These are phyloP conservation scores for Amphiduros pacificus DNA, from an alignment of 2,888 invertebrate genomes.

Conservation along the genomic window DNA sequence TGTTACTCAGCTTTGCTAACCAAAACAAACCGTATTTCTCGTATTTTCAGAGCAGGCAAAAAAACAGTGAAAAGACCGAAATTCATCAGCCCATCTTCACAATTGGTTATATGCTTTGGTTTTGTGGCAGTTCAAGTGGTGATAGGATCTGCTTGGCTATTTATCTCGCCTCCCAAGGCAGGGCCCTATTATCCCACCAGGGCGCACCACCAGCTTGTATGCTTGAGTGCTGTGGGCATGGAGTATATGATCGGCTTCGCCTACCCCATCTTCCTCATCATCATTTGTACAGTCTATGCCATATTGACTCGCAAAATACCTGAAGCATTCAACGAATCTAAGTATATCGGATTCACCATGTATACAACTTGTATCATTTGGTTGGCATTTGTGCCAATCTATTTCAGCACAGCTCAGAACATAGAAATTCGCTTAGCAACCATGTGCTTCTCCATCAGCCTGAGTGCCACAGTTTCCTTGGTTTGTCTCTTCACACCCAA, in stretches of 20 bases:
- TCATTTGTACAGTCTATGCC: constrained; percentile 66
- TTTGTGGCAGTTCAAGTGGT: constrained; percentile 62
- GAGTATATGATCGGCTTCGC: constrained; percentile 67
- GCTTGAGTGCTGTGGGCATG: constrained; percentile 67
- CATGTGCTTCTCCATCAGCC: constrained; percentile 92
- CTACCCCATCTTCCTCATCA: constrained; percentile 86
- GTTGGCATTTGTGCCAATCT: constrained; percentile 64
- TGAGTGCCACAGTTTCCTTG: constrained; percentile 91
- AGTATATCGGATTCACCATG: constrained; percentile 70
- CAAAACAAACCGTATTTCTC: constrained; percentile 59
- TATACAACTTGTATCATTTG: constrained; percentile 82
- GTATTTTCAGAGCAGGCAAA: constrained; percentile 60
- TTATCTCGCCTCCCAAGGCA: constrained; percentile 85
- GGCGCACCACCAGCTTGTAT: constrained; percentile 90
- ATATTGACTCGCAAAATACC: constrained; percentile 61
- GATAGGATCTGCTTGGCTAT: constrained; percentile 89
- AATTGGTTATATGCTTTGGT: constrained; percentile 58
- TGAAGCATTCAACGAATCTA: constrained; percentile 62
- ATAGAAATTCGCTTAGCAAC: constrained; percentile 87
- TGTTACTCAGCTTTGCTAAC: constrained; percentile 61
- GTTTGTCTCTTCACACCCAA: constrained; percentile 93
- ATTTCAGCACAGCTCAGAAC: constrained; percentile 65
- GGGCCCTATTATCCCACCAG: constrained; percentile 88
- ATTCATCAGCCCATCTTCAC: constrained; percentile 62
- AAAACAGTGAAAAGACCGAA: constrained; percentile 58